Evolutionary conservation across 2,888 invertebrate species (phyloP).

Genomic region (Folsomia candida): DNA sequence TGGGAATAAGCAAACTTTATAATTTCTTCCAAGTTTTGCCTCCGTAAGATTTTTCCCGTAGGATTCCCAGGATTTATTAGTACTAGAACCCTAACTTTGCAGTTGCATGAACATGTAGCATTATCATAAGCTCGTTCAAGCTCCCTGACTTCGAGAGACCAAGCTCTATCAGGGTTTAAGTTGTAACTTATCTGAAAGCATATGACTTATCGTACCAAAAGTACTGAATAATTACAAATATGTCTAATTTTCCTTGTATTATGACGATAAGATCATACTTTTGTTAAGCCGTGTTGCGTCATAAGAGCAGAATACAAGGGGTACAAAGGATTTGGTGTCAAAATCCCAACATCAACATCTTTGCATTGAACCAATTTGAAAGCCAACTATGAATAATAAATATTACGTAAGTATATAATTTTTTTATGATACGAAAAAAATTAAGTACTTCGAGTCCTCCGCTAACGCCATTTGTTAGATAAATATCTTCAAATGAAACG

Average conservation of each 20-base stretch:
- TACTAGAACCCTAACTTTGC: background rate
- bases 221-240: too few relatives aligned
- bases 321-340: constrained; percentile 3
- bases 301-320: constrained; percentile 1
- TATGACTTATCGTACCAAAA: too few relatives aligned
- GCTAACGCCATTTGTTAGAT: background rate
- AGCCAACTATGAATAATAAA: background rate
- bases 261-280: too few relatives aligned
- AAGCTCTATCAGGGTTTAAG: background rate
- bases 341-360: background rate
- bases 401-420: background rate
- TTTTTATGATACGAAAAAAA: background rate
- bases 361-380: constrained; percentile 6
- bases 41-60: background rate
- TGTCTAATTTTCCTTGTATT: too few relatives aligned
- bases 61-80: constrained; percentile 2
- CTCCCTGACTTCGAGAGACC: background rate
- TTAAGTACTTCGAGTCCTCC: background rate
- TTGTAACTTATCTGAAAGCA: background rate
- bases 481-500: background rate
- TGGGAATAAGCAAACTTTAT: background rate
- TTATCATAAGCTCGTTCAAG: background rate
- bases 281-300: background rate
- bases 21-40: background rate
- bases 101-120: background rate